phyloP scores from a whole-genome alignment of 2,113 vertebrate species.

The Tachysurus fulvidraco region DNA sequence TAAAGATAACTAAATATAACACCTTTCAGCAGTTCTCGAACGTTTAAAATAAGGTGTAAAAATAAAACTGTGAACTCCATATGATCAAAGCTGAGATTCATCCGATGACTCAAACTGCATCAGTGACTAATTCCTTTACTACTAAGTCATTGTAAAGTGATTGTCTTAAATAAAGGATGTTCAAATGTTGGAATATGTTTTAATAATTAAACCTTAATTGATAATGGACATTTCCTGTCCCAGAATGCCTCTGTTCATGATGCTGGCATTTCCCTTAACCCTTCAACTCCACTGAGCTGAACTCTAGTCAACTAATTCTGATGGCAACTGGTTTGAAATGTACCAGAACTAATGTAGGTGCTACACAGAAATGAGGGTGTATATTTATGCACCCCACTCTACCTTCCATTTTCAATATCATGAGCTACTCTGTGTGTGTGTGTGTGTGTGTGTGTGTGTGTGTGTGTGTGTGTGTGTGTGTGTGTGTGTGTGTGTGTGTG shows the following conservation, averaged over 20 bases:
- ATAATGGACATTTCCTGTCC: neutral
- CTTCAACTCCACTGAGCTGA: neutral
- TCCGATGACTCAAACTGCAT: no score
- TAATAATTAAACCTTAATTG: neutral
- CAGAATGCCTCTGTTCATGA: neutral
- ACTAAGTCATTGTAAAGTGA: neutral
- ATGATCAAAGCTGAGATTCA: neutral
- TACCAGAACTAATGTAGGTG: neutral
- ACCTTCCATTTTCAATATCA: neutral
- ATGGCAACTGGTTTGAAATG: neutral
- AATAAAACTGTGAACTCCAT: neutral
- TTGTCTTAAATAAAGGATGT: neutral
- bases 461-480: neutral
- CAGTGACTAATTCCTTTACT: neutral
- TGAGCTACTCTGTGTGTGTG: neutral
- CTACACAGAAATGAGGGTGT: neutral
- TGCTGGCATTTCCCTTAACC: neutral
- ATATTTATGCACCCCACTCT: neutral
- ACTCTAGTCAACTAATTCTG: neutral
- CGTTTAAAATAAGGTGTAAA: neutral
- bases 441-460: neutral
- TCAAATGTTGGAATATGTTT: neutral
- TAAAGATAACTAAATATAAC: slow-evolving; percentile 9
- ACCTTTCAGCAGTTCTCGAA: neutral
- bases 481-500: neutral